Conservation (phyloP, 2,797 vertebrate species). For the Labeo calbasu region DNA sequence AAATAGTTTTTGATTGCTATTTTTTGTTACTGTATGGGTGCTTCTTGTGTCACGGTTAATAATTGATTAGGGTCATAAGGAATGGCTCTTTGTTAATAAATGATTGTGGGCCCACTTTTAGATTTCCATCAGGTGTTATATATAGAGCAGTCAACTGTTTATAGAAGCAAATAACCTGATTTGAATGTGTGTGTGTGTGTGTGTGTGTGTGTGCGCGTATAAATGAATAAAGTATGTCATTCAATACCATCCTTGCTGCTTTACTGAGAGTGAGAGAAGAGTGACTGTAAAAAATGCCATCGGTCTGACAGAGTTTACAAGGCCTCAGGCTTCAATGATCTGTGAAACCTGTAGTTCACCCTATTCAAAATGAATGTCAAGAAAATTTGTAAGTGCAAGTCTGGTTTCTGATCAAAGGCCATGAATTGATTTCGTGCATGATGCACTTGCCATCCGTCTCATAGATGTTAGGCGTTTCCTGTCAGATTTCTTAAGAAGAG, state of each 20-base stretch:
- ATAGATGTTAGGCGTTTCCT: neutral
- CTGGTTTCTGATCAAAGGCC: neutral
- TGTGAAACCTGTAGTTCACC: neutral
- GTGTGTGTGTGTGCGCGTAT: neutral
- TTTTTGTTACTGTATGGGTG: neutral
- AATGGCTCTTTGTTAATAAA: neutral
- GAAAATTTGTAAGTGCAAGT: neutral
- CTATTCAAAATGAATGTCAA: neutral
- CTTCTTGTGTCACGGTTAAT: neutral
- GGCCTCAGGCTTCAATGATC: neutral
- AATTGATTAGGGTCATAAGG: neutral
- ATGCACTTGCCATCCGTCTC: neutral
- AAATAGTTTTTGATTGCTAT: neutral
- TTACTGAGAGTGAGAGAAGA: neutral
- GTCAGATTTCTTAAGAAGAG: neutral
- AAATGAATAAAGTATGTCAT: neutral
- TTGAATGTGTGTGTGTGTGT: neutral
- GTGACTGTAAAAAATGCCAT: neutral
- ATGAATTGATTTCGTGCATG: neutral
- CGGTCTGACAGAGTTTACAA: neutral
- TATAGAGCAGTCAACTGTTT: neutral
- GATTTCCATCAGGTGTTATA: neutral
- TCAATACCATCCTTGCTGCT: neutral
- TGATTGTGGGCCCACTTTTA: neutral
- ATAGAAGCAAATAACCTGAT: neutral